Evolutionary conservation across 2,113 vertebrate species (phyloP).

Genomic region (Siniperca knerii): DNA sequence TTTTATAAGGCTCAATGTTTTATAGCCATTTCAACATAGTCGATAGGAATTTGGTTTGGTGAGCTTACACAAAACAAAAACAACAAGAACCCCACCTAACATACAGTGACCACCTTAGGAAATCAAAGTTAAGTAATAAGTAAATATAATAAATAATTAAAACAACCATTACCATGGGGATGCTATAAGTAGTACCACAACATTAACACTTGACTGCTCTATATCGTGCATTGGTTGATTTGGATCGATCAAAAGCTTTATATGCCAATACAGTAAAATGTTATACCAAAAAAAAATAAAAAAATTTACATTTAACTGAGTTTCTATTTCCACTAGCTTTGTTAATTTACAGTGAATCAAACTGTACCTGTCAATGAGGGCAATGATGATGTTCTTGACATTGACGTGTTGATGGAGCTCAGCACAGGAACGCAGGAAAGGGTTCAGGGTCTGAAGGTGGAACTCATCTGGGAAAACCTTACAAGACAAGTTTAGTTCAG

Average conservation of each 20-base stretch:
- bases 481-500: not conserved
- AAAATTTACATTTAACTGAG: not conserved
- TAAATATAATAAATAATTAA: no score
- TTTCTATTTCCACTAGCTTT: not conserved
- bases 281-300: not conserved
- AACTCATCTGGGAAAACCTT: conserved; percentile 99
- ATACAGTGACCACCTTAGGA: no score
- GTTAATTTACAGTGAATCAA: not conserved
- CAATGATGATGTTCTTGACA: conserved; percentile 99
- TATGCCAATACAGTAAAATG: not conserved
- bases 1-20: no score
- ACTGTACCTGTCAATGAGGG: conserved; percentile 95
- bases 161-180: no score
- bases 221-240: no score
- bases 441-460: conserved; percentile 98
- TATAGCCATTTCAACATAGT: no score
- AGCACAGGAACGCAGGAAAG: conserved; percentile 96
- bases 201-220: not conserved
- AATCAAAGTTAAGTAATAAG: no score
- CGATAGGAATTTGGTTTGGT: no score
- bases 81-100: no score
- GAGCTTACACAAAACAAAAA: no score
- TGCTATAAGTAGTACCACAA: not conserved
- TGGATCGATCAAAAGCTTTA: not conserved
- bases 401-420: conserved; percentile 99